Evolutionary conservation across 2,113 vertebrate species (phyloP), one percentile per base, ranked within the genome.

Genomic region (Pandion haliaetus): DNA sequence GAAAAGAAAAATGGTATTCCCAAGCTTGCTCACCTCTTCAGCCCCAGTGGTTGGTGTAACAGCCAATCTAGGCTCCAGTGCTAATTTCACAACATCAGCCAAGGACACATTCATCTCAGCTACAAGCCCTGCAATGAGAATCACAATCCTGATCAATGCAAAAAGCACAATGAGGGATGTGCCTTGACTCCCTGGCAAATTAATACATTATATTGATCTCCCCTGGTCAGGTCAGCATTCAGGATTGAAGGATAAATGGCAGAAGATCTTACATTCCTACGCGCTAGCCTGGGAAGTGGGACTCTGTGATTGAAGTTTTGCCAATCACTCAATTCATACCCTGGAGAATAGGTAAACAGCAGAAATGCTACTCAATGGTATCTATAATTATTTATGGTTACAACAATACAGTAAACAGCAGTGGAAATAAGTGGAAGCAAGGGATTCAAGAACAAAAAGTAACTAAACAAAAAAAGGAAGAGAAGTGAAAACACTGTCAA

Each of bases 51-150:
- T 78, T 2, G 99, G 99, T 4, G 93, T 98, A 24, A 97, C 98
- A 36, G 98, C 98, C 52, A 99, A 91, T 42, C 93, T 98, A 34
- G 99, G 98, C 29, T 97, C 96, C 0, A 98, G 97, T 32, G 99
- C 98, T 63, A 95, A 98, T 92, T 98, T 98, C 95, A 99, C 93
- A 3, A 94, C 96, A 25, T 99, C 99, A 49, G 94, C 86, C 82
- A 99, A 99, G 88, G 98, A 93, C 67, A 97, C 54, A 38, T 97
- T 98, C 7, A 63, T 94, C 61, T 98, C 98, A 72, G 97, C 98
- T 20, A 96, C 93, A 61, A 99, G 95, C 32, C 99, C 99, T 99
- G 92, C 89, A 98, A 98, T 4, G 52, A 95, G 95, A 97, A 97
- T 95, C 80, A 92, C 85, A 92, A 78, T 61, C 91, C 76, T 87